Evolutionary conservation across 2,888 invertebrate species (phyloP).

Genomic region (Dicyrtomina minuta): DNA sequence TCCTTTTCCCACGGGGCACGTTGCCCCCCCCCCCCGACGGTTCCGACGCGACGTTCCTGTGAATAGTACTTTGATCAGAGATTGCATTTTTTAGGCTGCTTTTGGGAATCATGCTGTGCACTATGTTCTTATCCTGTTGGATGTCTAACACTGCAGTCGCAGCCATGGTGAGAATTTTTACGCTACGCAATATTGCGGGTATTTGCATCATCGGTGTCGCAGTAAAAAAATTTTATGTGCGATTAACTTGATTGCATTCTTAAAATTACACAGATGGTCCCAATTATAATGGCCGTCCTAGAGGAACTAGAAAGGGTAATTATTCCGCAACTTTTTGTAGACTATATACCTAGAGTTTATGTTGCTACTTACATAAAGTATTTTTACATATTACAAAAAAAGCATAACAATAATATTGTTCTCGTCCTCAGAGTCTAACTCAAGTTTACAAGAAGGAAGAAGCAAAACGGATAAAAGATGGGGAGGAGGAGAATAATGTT

Average conservation of each 20-base stretch:
- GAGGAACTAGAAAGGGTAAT: constrained; percentile 32
- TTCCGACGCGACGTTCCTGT: too few species aligned
- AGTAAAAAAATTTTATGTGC: too few species aligned
- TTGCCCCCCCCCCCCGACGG: too few species aligned
- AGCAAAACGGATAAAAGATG: not conserved
- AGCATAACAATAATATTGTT: too few species aligned
- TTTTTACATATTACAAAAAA: not conserved
- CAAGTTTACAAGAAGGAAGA: constrained; percentile 9
- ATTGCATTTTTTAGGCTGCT: constrained; percentile 54
- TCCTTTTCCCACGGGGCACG: too few species aligned
- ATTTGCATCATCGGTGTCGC: too few species aligned
- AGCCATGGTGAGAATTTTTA: constrained; percentile 58
- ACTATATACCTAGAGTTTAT: too few species aligned
- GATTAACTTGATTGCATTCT: too few species aligned
- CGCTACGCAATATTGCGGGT: too few species aligned
- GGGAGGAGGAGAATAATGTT: too few species aligned
- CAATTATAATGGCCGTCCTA: constrained; percentile 29
- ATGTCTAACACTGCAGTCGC: constrained; percentile 60
- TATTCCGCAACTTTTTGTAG: not conserved
- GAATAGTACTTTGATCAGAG: too few species aligned
- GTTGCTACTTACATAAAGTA: not conserved
- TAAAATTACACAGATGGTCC: constrained; percentile 36
- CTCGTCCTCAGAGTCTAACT: constrained; percentile 8
- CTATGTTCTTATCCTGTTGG: constrained; percentile 61
- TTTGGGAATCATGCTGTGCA: constrained; percentile 58